Conservation (phyloP, 2,797 vertebrate genomes). For the Halcyon badia region DNA sequence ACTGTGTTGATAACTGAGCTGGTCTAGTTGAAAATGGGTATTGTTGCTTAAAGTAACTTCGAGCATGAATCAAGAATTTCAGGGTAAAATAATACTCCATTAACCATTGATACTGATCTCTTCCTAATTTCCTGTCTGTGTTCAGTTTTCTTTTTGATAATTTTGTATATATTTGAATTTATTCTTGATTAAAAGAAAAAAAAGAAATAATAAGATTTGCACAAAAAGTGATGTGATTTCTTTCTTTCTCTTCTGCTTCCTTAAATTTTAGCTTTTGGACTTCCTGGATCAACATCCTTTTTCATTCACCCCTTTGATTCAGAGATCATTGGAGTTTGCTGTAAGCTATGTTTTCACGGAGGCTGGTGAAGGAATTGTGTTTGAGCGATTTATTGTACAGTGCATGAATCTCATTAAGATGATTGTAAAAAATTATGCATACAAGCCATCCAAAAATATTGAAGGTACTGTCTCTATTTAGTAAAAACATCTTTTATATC, state of each 20-base stretch:
- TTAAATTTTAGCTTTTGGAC: slow-evolving; percentile 88
- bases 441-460: slow-evolving; percentile 95
- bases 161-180: neutral
- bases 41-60: neutral
- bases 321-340: slow-evolving; percentile 93
- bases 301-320: slow-evolving; percentile 93
- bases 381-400: slow-evolving; percentile 96
- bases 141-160: neutral
- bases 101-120: neutral
- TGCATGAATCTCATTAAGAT: slow-evolving; percentile 99
- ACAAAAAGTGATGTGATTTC: neutral
- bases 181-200: neutral
- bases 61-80: neutral
- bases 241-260: neutral
- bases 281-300: slow-evolving; percentile 94
- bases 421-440: slow-evolving; percentile 96
- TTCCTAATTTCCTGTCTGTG: neutral
- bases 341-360: slow-evolving; percentile 95
- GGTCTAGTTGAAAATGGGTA: neutral
- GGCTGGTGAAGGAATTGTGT: slow-evolving; percentile 90
- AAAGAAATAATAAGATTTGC: neutral
- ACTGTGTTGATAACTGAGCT: neutral
- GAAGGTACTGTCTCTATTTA: slow-evolving; percentile 85
- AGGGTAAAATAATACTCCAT: neutral
- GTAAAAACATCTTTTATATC: neutral